phyloP scores from a whole-genome alignment of 1,140 invertebrate species.

The Metaphire vulgaris region DNA sequence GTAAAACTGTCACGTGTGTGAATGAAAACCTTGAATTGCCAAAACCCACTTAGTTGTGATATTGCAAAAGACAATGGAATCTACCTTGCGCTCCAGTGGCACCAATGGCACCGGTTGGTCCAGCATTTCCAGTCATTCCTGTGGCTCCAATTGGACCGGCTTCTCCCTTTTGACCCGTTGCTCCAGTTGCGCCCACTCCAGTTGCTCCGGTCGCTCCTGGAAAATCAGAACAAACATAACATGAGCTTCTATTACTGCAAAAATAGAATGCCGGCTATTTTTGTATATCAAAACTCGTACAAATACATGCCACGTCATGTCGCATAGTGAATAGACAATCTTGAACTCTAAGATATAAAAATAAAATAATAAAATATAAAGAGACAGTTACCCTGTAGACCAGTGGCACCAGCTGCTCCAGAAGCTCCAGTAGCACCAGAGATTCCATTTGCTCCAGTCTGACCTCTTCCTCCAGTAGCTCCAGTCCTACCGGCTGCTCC shows the following conservation, averaged over 20 bases:
- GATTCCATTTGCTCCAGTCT: neutral
- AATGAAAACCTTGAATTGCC: too few relatives aligned
- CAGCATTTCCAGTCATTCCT: neutral
- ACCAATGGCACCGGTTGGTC: neutral
- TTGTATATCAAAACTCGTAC: too few relatives aligned
- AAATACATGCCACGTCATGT: too few relatives aligned
- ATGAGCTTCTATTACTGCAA: too few relatives aligned
- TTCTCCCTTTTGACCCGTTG: neutral
- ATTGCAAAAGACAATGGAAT: too few relatives aligned
- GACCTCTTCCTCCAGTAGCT: neutral
- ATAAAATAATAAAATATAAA: neutral
- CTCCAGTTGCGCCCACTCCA: neutral
- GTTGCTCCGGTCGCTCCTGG: neutral
- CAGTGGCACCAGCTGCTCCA: conserved; percentile 18
- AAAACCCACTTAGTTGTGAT: too few relatives aligned
- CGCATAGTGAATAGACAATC: too few relatives aligned
- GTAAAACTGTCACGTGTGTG: too few relatives aligned
- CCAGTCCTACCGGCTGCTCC: neutral
- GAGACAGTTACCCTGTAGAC: neutral
- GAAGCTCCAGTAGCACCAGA: neutral
- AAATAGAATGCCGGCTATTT: too few relatives aligned
- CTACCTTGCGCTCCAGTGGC: neutral
- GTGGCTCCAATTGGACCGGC: neutral
- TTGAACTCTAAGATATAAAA: too few relatives aligned
- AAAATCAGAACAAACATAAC: too few relatives aligned